Evolutionary conservation across 2,797 vertebrate species (phyloP).

Genomic region (Chelmon rostratus): DNA sequence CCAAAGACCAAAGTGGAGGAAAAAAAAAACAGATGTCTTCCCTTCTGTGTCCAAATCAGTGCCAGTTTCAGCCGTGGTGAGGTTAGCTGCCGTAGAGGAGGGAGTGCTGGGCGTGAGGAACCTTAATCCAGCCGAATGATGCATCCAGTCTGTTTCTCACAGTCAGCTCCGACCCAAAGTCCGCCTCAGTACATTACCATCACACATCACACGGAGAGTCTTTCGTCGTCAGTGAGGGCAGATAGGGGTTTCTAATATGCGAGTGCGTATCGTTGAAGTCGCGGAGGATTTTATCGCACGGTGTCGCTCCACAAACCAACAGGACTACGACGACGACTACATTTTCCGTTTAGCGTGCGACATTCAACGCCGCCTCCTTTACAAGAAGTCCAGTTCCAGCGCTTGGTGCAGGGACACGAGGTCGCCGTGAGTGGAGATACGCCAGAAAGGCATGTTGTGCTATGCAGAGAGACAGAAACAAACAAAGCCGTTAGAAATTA

Average conservation of each 20-base stretch:
- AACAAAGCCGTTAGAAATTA: neutral
- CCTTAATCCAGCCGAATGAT: constrained; percentile 21
- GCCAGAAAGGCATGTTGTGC: constrained; percentile 99
- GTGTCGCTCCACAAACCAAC: constrained; percentile 42
- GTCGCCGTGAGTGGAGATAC: constrained; percentile 95
- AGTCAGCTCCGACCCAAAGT: constrained; percentile 60
- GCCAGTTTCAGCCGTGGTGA: constrained; percentile 65
- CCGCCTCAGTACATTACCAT: constrained; percentile 52
- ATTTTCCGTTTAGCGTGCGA: constrained; percentile 35
- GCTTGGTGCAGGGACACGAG: constrained; percentile 97
- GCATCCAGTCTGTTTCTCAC: constrained; percentile 56
- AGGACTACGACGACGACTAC: neutral
- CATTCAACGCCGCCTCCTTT: constrained; percentile 63
- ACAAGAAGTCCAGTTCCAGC: constrained; percentile 97
- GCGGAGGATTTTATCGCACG: constrained; percentile 31
- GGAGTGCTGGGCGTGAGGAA: constrained; percentile 56
- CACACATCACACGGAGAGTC: constrained; percentile 44
- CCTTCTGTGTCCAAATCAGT: constrained; percentile 66
- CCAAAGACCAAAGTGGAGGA: constrained; percentile 1
- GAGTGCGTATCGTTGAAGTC: constrained; percentile 17
- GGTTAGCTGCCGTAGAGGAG: constrained; percentile 84
- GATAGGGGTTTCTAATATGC: constrained; percentile 23
- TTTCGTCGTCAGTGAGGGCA: constrained; percentile 26
- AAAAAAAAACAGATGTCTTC: constrained; percentile 38
- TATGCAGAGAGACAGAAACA: constrained; percentile 62